phyloP scores from a whole-genome alignment of 1,140 invertebrate genomes.

The Drosophila oshimai region DNA sequence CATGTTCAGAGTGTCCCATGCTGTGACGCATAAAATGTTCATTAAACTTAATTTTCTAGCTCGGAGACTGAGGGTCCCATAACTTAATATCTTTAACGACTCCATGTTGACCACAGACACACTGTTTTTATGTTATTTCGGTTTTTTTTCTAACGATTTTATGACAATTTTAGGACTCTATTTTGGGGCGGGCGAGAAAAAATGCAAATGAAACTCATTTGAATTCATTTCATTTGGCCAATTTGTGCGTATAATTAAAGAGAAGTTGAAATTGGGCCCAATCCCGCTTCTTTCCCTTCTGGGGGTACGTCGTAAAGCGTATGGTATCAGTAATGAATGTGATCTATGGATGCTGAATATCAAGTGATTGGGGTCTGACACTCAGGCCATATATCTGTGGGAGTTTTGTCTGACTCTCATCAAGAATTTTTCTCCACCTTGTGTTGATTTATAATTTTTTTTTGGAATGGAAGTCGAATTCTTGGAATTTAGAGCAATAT shows the following conservation, averaged over 20 bases:
- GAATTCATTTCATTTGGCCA: constrained; percentile 40
- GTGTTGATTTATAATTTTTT: background rate
- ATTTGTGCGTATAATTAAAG: constrained; percentile 62
- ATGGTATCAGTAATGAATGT: background rate
- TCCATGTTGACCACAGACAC: background rate
- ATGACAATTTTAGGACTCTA: constrained; percentile 47
- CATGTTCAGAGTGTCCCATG: constrained; percentile 34
- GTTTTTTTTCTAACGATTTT: constrained; percentile 40
- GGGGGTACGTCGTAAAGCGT: background rate
- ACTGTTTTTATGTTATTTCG: constrained; percentile 1
- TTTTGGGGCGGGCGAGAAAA: constrained; percentile 13
- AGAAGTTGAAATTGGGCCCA: constrained; percentile 23
- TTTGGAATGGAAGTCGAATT: too few species aligned
- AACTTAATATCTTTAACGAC: constrained; percentile 17
- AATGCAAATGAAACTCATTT: constrained; percentile 60
- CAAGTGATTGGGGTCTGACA: background rate
- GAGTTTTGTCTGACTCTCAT: background rate
- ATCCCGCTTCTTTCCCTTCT: background rate
- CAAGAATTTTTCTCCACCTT: background rate
- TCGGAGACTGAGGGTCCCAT: constrained; percentile 9
- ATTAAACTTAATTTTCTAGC: constrained; percentile 55
- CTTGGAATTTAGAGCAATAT: too few species aligned
- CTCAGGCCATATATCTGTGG: background rate
- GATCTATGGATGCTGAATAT: constrained; percentile 10
- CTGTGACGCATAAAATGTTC: constrained; percentile 53